A percentile compares a stretch with the other conserved stretches of the same genome.
These are phyloP conservation scores for Hypsibius dujardini DNA, from an alignment of 1,140 invertebrate species.

Conservation along the genomic window DNA sequence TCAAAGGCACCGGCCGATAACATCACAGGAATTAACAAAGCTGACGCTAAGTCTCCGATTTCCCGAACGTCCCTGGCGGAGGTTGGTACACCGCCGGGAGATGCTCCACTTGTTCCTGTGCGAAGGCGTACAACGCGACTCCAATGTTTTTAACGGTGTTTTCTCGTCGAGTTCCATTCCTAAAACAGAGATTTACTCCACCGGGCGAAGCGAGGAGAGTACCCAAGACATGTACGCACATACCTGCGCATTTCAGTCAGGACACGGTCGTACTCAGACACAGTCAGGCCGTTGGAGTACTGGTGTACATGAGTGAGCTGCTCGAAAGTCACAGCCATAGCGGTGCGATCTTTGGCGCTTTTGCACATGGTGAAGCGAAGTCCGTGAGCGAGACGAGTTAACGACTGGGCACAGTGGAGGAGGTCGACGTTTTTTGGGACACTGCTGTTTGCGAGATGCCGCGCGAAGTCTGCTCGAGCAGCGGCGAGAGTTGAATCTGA, in stretches of 20 bases:
- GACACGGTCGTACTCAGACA: no score
- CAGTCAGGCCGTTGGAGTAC: neutral
- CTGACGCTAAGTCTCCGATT: slow-evolving; percentile 30
- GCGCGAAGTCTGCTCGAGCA: neutral
- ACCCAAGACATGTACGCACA: no score
- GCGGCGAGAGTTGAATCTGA: no score
- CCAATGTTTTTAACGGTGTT: slow-evolving; percentile 82
- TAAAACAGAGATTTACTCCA: slow-evolving; percentile 38
- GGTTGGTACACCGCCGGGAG: slow-evolving; percentile 70
- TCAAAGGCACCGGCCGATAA: no score
- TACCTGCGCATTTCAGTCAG: no score
- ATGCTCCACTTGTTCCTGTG: slow-evolving; percentile 62
- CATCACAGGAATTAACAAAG: no score
- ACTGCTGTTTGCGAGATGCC: neutral
- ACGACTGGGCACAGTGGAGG: neutral
- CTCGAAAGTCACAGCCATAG: slow-evolving; percentile 82
- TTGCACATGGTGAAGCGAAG: slow-evolving; percentile 82
- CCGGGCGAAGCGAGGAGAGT: no score
- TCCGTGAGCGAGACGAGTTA: slow-evolving; percentile 39
- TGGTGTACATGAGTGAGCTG: slow-evolving; percentile 58
- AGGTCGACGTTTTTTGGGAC: neutral
- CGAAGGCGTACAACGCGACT: slow-evolving; percentile 74
- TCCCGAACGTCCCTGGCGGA: slow-evolving; percentile 78
- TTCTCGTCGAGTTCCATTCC: slow-evolving; percentile 75
- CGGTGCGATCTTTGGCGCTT: slow-evolving; percentile 86